Percentiles rank a stretch among this genome's conserved stretches.
Conservation (phyloP, 2,888 invertebrate genomes). For the Drosophila rellima region DNA sequence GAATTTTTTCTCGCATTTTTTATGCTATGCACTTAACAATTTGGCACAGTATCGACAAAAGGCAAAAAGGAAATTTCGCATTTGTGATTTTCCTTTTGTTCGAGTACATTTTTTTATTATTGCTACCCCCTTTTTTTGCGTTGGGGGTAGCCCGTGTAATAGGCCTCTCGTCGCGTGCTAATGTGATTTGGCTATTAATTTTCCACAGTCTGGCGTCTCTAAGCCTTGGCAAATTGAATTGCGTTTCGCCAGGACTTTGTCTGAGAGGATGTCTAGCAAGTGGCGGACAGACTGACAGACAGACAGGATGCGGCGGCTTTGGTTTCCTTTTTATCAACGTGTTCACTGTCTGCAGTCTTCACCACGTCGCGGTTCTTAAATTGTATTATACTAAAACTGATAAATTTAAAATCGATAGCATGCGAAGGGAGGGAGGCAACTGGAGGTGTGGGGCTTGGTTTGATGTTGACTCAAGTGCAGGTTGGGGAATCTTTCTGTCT, state of each 20-base stretch:
- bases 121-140: slow-evolving; percentile 40
- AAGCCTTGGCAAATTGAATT: slow-evolving; percentile 65
- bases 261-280: slow-evolving; percentile 29
- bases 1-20: slow-evolving; percentile 30
- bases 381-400: slow-evolving; percentile 47
- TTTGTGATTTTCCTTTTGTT: slow-evolving; percentile 46
- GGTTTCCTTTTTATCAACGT: slow-evolving; percentile 36
- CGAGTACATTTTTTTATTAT: slow-evolving; percentile 15
- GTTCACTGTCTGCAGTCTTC: slow-evolving; percentile 6
- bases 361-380: slow-evolving; percentile 39
- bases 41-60: slow-evolving; percentile 58
- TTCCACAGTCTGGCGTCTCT: slow-evolving; percentile 53
- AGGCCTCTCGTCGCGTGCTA: slow-evolving; percentile 58
- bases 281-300: slow-evolving; percentile 28
- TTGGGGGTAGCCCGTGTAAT: slow-evolving; percentile 47
- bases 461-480: slow-evolving; percentile 38
- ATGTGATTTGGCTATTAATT: slow-evolving; percentile 69
- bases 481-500: slow-evolving; percentile 8
- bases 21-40: slow-evolving; percentile 57
- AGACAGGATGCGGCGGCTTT: slow-evolving; percentile 41
- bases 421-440: background rate
- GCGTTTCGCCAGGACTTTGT: slow-evolving; percentile 45
- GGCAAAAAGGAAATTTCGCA: slow-evolving; percentile 52
- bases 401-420: slow-evolving; percentile 64
- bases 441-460: slow-evolving; percentile 19